phyloP scores from a whole-genome alignment of 2,797 vertebrate species.

The Rhinoraja longicauda region DNA sequence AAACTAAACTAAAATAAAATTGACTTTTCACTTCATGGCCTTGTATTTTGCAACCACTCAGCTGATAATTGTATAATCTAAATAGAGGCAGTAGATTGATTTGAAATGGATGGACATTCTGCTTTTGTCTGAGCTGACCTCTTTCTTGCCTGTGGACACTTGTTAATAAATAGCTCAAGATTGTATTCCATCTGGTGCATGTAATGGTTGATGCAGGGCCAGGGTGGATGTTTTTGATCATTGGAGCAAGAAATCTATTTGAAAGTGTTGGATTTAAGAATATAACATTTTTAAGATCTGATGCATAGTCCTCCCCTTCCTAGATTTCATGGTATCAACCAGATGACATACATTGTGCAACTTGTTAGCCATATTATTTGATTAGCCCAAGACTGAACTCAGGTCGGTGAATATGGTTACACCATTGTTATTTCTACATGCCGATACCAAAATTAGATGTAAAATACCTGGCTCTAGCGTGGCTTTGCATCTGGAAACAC shows the following conservation, averaged over 20 bases:
- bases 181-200: not conserved
- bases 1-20: not conserved
- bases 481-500: no score
- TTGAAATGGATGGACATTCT: not conserved
- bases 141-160: not conserved
- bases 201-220: not conserved
- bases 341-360: no score
- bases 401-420: no score
- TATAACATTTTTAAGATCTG: not conserved
- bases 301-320: not conserved
- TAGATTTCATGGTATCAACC: not conserved
- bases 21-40: not conserved
- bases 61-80: not conserved
- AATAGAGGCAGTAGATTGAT: not conserved
- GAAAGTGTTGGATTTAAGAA: not conserved
- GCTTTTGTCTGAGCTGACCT: not conserved
- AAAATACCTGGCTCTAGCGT: no score
- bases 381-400: no score
- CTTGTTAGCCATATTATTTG: no score
- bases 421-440: no score
- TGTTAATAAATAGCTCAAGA: not conserved
- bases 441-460: no score
- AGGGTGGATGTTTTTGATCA: not conserved
- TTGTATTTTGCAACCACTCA: not conserved
- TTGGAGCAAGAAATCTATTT: not conserved